Evolutionary conservation across 2,113 vertebrate species (phyloP).

Genomic region (Arothron firmamentum): DNA sequence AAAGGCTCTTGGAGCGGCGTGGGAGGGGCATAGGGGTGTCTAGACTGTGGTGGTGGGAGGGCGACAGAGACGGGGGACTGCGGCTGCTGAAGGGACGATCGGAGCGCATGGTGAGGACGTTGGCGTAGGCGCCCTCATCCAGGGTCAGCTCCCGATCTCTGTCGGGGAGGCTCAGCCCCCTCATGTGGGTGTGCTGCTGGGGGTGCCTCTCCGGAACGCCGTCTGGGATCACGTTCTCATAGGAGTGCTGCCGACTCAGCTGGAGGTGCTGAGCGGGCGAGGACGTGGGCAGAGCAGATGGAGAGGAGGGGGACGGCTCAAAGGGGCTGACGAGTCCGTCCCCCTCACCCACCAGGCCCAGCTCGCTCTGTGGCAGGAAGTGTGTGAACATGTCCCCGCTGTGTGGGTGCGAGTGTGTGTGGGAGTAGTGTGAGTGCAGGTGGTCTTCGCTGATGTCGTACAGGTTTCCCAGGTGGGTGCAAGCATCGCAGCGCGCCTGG

Average conservation of each 20-base stretch:
- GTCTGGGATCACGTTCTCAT: conserved; percentile 89
- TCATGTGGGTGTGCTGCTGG: conserved; percentile 68
- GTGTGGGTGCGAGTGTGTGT: conserved; percentile 55
- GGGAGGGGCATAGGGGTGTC: conserved; percentile 75
- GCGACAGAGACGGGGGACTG: conserved; percentile 68
- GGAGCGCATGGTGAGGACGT: conserved; percentile 86
- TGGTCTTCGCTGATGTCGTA: conserved; percentile 98
- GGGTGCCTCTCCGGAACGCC: conserved; percentile 56
- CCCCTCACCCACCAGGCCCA: conserved; percentile 75
- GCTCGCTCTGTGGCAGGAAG: conserved; percentile 75
- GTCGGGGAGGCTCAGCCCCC: conserved; percentile 91
- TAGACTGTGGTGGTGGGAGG: conserved; percentile 83
- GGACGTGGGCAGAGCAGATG: conserved; percentile 50
- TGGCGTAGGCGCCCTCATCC: conserved; percentile 88
- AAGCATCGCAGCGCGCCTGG: conserved; percentile 89
- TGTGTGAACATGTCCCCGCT: conserved; percentile 71
- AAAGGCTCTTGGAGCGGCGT: conserved; percentile 89
- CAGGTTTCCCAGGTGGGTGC: conserved; percentile 87
- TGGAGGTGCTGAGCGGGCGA: conserved; percentile 67
- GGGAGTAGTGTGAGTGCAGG: conserved; percentile 74
- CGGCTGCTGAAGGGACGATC: conserved; percentile 86
- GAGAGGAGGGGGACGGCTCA: conserved; percentile 71
- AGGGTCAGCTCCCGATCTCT: conserved; percentile 72
- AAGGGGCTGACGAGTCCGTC: conserved; percentile 85
- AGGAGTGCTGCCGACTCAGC: conserved; percentile 91